Percentiles rank a stretch among this genome's conserved stretches.
Conservation (phyloP, 1,140 invertebrate species). For the Gonatopus flavifemur region DNA sequence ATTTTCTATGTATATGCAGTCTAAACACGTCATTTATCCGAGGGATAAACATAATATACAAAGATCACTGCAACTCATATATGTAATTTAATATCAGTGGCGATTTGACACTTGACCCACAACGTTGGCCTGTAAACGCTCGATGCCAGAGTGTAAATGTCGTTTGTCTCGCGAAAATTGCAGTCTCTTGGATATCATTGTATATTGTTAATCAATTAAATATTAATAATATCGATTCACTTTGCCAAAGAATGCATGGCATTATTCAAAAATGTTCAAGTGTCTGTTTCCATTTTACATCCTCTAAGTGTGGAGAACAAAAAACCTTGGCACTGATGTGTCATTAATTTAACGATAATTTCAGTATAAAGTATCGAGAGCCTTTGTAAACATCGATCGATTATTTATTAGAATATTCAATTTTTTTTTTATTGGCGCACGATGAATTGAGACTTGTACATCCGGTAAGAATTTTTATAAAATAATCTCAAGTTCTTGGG, state of each 20-base stretch:
- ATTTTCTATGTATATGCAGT: not conserved
- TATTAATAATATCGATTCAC: too few relatives aligned
- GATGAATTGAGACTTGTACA: too few relatives aligned
- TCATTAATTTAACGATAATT: not conserved
- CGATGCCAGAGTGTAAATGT: constrained; percentile 28
- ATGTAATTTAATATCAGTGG: constrained; percentile 26
- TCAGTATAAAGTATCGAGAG: not conserved
- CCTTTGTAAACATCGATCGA: too few relatives aligned
- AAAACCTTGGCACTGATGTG: not conserved
- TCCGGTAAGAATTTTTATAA: too few relatives aligned
- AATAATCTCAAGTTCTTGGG: too few relatives aligned
- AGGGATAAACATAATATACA: not conserved
- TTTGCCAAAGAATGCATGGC: not conserved
- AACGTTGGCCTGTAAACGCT: constrained; percentile 28
- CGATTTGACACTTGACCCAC: constrained; percentile 41
- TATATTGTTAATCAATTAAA: too few relatives aligned
- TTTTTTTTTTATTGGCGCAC: too few relatives aligned
- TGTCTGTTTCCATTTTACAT: not conserved
- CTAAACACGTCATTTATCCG: not conserved
- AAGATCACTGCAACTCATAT: not conserved
- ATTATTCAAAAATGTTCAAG: not conserved
- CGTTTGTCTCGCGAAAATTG: constrained; percentile 24
- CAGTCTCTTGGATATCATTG: constrained; percentile 17
- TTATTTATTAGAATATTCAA: too few relatives aligned
- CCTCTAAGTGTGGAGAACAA: constrained; percentile 2